These are phyloP conservation scores for Platycheirus rosarum DNA, from an alignment of 2,888 invertebrate species.

Conservation along the genomic window DNA sequence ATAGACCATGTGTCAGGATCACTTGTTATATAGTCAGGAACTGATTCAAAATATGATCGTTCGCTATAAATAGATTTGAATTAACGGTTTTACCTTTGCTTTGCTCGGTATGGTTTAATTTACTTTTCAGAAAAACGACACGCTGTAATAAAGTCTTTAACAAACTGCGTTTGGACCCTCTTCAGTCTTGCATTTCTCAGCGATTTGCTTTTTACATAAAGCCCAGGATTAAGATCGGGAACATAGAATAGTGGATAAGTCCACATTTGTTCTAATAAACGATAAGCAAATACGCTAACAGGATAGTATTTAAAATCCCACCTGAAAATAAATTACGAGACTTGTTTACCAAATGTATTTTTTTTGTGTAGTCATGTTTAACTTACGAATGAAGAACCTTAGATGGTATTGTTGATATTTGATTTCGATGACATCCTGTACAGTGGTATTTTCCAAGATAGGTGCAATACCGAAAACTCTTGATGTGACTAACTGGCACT, in stretches of 20 bases:
- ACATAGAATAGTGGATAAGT: constrained; percentile 90
- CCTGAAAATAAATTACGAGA: constrained; percentile 69
- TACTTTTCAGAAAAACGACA: constrained; percentile 87
- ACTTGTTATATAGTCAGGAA: constrained; percentile 85
- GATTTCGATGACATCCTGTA: constrained; percentile 92
- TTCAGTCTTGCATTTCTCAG: constrained; percentile 85
- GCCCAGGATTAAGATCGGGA: constrained; percentile 87
- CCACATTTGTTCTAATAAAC: constrained; percentile 89
- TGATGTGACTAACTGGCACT: constrained; percentile 88
- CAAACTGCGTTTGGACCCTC: constrained; percentile 87
- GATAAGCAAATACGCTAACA: constrained; percentile 92
- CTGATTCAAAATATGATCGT: constrained; percentile 84
- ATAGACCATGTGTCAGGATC: constrained; percentile 89
- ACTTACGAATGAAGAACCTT: constrained; percentile 83
- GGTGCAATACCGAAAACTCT: constrained; percentile 90
- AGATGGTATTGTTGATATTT: constrained; percentile 88
- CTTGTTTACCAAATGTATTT: neutral
- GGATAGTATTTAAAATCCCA: constrained; percentile 86
- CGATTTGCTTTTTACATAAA: constrained; percentile 86
- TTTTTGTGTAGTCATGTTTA: too few species aligned
- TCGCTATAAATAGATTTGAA: constrained; percentile 78
- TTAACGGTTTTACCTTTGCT: neutral
- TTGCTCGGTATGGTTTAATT: constrained; percentile 76
- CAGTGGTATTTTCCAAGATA: constrained; percentile 94
- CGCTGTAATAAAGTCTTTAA: constrained; percentile 88